Evolutionary conservation across 2,888 invertebrate genomes (phyloP).

Genomic region (Beris morrisii): DNA sequence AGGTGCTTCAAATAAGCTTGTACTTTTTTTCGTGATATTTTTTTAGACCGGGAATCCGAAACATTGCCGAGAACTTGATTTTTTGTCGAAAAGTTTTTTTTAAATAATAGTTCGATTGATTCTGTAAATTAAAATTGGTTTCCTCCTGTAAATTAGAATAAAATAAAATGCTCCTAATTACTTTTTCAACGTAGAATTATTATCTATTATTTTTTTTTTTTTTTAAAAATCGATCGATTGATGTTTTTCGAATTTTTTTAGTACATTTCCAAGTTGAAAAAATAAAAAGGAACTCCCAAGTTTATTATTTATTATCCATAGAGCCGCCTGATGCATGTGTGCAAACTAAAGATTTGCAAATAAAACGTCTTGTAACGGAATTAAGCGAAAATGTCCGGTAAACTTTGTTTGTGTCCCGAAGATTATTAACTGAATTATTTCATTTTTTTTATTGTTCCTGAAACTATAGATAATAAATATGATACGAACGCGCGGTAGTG

Average conservation of each 20-base stretch:
- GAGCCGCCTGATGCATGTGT: conserved; percentile 42
- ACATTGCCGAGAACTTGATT: conserved; percentile 53
- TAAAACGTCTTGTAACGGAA: conserved; percentile 15
- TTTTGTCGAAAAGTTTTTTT: conserved; percentile 36
- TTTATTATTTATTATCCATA: conserved; percentile 31
- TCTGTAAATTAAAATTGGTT: conserved; percentile 53
- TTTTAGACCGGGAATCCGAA: conserved; percentile 63
- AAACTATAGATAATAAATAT: conserved; percentile 4
- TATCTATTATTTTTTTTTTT: not conserved
- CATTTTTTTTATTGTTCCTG: not conserved
- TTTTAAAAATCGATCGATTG: not conserved
- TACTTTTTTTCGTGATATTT: conserved; percentile 68
- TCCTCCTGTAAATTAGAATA: conserved; percentile 41
- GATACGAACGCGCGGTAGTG: conserved; percentile 26
- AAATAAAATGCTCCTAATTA: conserved; percentile 31
- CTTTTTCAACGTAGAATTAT: not conserved
- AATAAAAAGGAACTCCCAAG: conserved; percentile 16
- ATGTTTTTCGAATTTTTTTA: not conserved
- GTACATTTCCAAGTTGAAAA: not conserved
- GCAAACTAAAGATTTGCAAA: conserved; percentile 41
- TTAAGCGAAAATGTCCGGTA: conserved; percentile 39
- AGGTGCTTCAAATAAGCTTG: conserved; percentile 74
- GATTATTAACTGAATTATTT: conserved; percentile 12
- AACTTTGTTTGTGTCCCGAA: conserved; percentile 31
- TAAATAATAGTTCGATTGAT: conserved; percentile 11